Evolutionary conservation across 2,113 vertebrate species (phyloP), one percentile per base, ranked within the genome.

Genomic region (Maccullochella peelii): DNA sequence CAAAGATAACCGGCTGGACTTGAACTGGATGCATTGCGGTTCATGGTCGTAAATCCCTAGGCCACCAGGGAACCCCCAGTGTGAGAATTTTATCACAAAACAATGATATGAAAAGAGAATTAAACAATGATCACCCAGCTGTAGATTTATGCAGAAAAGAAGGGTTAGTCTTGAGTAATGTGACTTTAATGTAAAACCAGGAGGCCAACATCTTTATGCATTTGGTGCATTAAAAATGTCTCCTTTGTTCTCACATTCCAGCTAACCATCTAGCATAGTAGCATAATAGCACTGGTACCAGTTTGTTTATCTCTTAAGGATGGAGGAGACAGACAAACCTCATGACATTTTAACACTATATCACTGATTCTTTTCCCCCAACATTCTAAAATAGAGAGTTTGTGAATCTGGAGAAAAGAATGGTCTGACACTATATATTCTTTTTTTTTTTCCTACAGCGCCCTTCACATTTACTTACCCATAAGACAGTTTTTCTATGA

Each of bases 401-500:
- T 67, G 16, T 57, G 49, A 47, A 71, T 57, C 50, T 57, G 33
- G 11, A 67, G 36, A 63, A 76, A 61, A 27, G 12, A 47, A 11
- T 76, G 15, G 58, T 55, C 14, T 83, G 23, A 85, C 12, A 2
- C 2, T 62, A 3, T 27, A 8, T 23, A 18, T 66, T 79, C 25
- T 44, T 58, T 72, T 63, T 69, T 40, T 85, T 33, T 33, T 44
- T n/a, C n/a, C 85, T 70, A 9, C 91, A 95, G 95, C 0, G 92
- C 83, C 4, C 93, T 96, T 63, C 91, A 94, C 88, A 93, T 95
- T 76, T 96, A 95, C 61, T 85, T 92, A 63, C 94, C 95, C 12
- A 94, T 95, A 85, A 90, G 90, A n/a, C 95, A 95, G 81, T 95
- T 96, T 91, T 96, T 97, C 93, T 95, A 95, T 38, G 95, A 95